Conservation (phyloP, 2,113 vertebrate species). For the Phalacrocorax carbo region DNA sequence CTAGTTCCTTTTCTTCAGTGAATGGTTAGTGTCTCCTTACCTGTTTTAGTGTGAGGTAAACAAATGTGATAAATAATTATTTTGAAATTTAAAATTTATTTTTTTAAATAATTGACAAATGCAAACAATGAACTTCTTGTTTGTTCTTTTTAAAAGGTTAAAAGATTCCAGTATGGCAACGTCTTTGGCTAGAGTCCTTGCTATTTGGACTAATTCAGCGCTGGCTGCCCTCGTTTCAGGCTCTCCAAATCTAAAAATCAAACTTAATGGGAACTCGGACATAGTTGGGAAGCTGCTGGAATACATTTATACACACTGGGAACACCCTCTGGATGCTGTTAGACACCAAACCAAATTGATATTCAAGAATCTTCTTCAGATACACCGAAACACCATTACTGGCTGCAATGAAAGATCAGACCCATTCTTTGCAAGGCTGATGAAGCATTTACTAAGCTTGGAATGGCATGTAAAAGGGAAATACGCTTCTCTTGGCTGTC, state of each 20-base stretch:
- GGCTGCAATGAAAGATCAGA: slow-evolving; percentile 57
- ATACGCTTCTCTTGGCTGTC: slow-evolving; percentile 83
- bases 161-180: slow-evolving; percentile 88
- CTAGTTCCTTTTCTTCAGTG: neutral
- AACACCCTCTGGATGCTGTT: slow-evolving; percentile 91
- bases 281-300: slow-evolving; percentile 78
- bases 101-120: neutral
- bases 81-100: neutral
- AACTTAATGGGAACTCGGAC: slow-evolving; percentile 77
- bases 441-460: slow-evolving; percentile 79
- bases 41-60: neutral
- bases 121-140: neutral
- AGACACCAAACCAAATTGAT: slow-evolving; percentile 89
- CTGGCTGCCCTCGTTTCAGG: slow-evolving; percentile 73
- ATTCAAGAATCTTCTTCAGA: slow-evolving; percentile 87
- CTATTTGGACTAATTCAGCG: slow-evolving; percentile 86
- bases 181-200: slow-evolving; percentile 85
- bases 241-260: slow-evolving; percentile 67
- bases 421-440: slow-evolving; percentile 78
- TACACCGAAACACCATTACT: slow-evolving; percentile 74
- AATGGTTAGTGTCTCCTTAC: neutral
- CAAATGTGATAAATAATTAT: neutral
- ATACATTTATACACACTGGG: slow-evolving; percentile 93
- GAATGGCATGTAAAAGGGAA: slow-evolving; percentile 97
- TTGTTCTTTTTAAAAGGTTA: slow-evolving; percentile 74